Evolutionary conservation across 2,113 vertebrate species (phyloP).

Genomic region (Tachysurus fulvidraco): DNA sequence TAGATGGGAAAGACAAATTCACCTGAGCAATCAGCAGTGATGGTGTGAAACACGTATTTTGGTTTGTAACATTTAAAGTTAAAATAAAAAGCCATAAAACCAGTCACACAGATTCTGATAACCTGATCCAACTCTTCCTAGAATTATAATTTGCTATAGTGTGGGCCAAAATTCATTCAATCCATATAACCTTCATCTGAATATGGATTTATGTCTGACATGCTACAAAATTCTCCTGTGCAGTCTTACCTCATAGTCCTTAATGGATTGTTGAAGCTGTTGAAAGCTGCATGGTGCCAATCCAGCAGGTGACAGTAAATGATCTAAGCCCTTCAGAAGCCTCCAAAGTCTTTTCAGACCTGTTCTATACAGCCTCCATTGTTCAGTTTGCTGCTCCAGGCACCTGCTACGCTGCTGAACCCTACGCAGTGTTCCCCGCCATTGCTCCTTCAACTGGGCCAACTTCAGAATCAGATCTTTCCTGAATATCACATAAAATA

Average conservation of each 20-base stretch:
- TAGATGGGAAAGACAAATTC: not conserved
- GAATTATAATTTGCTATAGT: not conserved
- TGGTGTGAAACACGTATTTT: not conserved
- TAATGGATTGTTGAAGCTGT: constrained; percentile 65
- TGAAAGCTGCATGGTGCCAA: constrained; percentile 64
- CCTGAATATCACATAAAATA: constrained; percentile 63
- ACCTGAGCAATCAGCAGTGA: not conserved
- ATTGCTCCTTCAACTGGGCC: constrained; percentile 70
- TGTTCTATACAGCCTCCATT: constrained; percentile 72
- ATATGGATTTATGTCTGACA: not conserved
- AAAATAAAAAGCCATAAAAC: not conserved
- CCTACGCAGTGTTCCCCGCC: constrained; percentile 68
- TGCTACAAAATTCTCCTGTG: not conserved
- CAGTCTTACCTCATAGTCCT: constrained; percentile 77
- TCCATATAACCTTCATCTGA: not conserved
- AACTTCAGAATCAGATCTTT: constrained; percentile 73
- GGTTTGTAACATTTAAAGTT: not conserved
- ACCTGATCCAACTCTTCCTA: not conserved
- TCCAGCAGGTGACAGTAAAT: constrained; percentile 71
- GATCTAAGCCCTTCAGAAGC: constrained; percentile 66
- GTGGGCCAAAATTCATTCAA: not conserved
- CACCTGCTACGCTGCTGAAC: constrained; percentile 63
- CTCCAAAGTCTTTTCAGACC: constrained; percentile 67
- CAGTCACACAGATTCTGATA: not conserved
- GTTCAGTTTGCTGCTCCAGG: constrained; percentile 62